Conservation (phyloP, 2,113 vertebrate species). For the Mus spicilegus region DNA sequence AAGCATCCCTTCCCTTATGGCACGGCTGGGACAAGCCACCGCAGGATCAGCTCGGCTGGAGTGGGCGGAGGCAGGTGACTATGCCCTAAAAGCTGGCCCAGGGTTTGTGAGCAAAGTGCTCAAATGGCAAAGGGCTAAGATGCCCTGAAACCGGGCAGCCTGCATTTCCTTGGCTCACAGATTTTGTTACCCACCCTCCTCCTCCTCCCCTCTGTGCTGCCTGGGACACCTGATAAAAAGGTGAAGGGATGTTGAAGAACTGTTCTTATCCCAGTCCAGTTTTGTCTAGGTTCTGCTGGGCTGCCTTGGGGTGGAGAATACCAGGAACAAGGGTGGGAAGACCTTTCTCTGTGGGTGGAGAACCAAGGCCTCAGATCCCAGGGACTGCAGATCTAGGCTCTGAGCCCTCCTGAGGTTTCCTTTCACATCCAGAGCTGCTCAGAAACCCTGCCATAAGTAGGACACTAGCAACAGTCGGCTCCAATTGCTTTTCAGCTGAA, state of each 20-base stretch:
- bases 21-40: not conserved
- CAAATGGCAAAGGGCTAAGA: not conserved
- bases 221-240: not conserved
- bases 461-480: not conserved
- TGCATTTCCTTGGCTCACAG: not conserved
- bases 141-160: not conserved
- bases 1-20: not conserved
- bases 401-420: not conserved
- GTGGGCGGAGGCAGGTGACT: fast-evolving
- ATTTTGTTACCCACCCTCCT: not conserved
- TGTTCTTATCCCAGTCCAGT: not conserved
- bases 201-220: no score
- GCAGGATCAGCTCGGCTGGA: not conserved
- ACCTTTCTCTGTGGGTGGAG: no score
- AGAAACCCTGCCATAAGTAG: not conserved
- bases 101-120: not conserved
- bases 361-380: not conserved
- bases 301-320: no score
- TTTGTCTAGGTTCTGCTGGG: not conserved
- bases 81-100: fast-evolving
- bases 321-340: not conserved
- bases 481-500: not conserved
- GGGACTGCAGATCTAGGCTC: not conserved
- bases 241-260: not conserved
- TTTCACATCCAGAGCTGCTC: not conserved